Conservation (phyloP, 2,797 vertebrate genomes). For the Pseudocheirus occidentalis region DNA sequence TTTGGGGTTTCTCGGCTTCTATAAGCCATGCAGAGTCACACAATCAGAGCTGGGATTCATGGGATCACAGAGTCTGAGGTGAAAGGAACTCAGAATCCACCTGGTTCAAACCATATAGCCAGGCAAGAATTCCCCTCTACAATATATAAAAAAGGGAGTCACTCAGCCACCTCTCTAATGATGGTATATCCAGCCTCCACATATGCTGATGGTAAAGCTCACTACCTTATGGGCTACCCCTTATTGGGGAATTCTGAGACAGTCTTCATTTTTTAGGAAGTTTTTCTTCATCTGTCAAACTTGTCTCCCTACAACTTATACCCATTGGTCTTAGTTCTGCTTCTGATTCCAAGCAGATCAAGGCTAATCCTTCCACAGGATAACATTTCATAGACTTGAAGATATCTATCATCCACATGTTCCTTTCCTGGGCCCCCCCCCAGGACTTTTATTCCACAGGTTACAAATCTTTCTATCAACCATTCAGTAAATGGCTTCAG, state of each 20-base stretch:
- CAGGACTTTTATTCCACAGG: neutral
- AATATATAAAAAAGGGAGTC: neutral
- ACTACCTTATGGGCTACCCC: too few relatives aligned
- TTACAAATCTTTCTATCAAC: neutral
- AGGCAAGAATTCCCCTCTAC: neutral
- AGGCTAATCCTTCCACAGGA: neutral
- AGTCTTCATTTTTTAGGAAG: neutral
- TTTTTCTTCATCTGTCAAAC: neutral
- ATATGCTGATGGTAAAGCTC: neutral
- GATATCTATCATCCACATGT: neutral
- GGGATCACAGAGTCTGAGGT: neutral
- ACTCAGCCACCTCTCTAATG: neutral
- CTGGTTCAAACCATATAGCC: neutral
- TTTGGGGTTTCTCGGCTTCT: neutral
- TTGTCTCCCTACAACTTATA: neutral
- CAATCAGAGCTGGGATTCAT: neutral
- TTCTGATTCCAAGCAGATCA: neutral
- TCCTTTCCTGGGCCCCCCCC: neutral
- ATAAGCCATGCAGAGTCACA: neutral
- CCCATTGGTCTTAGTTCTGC: neutral
- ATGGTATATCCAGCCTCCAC: neutral
- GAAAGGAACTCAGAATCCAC: neutral
- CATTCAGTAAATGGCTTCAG: neutral
- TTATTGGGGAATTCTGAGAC: too few relatives aligned
- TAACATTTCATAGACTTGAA: neutral